Percentiles rank a stretch among this genome's conserved stretches.
Evolutionary conservation across 2,797 vertebrate species (phyloP).

Genomic region (Macropodus opercularis): DNA sequence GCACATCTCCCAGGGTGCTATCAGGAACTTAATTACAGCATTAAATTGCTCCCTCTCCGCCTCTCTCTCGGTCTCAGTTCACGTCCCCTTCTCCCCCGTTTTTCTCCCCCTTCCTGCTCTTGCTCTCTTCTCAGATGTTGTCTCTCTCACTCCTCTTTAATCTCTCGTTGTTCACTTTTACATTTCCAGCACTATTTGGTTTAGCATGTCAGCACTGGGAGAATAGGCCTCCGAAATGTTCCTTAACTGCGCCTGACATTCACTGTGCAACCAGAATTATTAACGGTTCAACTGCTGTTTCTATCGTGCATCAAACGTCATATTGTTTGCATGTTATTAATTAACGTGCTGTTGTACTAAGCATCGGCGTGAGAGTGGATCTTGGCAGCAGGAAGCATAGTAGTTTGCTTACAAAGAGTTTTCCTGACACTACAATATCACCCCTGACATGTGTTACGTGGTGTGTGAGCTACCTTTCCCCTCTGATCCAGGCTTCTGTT

Average conservation of each 20-base stretch:
- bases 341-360: not conserved
- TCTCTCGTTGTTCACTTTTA: conserved; percentile 31
- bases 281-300: conserved; percentile 7
- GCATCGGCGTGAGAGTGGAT: conserved; percentile 20
- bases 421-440: conserved; percentile 48
- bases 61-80: conserved; percentile 36
- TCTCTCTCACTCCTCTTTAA: conserved; percentile 3
- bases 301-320: conserved; percentile 16
- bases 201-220: conserved; percentile 20
- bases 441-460: conserved; percentile 46
- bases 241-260: conserved; percentile 11
- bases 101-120: conserved; percentile 18
- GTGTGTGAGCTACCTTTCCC: conserved; percentile 51
- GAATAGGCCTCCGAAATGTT: conserved; percentile 21
- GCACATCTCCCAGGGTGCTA: conserved; percentile 73
- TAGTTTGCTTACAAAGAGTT: conserved; percentile 39
- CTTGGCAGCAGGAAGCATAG: conserved; percentile 18
- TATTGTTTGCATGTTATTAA: conserved; percentile 18
- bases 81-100: conserved; percentile 34
- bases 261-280: not conserved
- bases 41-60: conserved; percentile 71
- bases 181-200: conserved; percentile 28
- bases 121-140: conserved; percentile 23
- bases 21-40: conserved; percentile 79
- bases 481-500: conserved; percentile 50